Percentiles rank a stretch among this genome's conserved stretches.
These are phyloP conservation scores for Mongoloraphidia duomilia DNA, from an alignment of 2,888 invertebrate species.

Conservation along the genomic window DNA sequence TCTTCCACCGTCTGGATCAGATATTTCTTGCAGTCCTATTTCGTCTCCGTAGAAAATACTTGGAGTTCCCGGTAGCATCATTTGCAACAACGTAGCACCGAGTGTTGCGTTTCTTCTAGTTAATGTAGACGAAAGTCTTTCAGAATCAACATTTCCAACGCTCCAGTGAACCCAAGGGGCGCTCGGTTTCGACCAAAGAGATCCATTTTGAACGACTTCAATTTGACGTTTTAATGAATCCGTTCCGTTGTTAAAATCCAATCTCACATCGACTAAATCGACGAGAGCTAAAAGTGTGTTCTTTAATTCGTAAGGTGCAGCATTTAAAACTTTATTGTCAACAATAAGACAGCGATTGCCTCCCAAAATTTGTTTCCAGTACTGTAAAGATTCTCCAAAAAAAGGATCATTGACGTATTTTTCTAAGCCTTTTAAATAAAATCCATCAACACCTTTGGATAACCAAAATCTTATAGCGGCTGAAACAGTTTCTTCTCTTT, in stretches of 20 bases:
- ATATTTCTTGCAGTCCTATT: conserved; percentile 50
- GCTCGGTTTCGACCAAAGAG: conserved; percentile 44
- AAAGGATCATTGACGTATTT: conserved; percentile 43
- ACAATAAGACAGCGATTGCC: conserved; percentile 49
- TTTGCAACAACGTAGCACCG: conserved; percentile 54
- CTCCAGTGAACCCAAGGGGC: conserved; percentile 74
- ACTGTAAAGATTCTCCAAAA: conserved; percentile 41
- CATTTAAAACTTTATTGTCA: conserved; percentile 39
- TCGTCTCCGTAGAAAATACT: conserved; percentile 88
- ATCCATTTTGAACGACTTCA: conserved; percentile 37
- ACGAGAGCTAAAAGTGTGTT: conserved; percentile 48
- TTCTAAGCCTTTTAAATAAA: conserved; percentile 71
- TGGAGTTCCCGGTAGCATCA: conserved; percentile 75
- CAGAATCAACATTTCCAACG: conserved; percentile 47
- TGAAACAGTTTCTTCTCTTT: conserved; percentile 29
- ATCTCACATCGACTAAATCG: conserved; percentile 56
- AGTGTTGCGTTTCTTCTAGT: conserved; percentile 46
- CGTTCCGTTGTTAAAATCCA: conserved; percentile 44
- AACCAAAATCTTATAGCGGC: conserved; percentile 52
- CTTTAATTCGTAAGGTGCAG: conserved; percentile 31
- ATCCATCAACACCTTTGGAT: conserved; percentile 71
- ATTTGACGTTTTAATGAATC: conserved; percentile 42
- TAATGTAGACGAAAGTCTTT: conserved; percentile 41
- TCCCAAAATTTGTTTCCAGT: conserved; percentile 56
- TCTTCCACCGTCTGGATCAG: conserved; percentile 40